phyloP scores from a whole-genome alignment of 1,140 invertebrate genomes.

The Drosophila sucinea region DNA sequence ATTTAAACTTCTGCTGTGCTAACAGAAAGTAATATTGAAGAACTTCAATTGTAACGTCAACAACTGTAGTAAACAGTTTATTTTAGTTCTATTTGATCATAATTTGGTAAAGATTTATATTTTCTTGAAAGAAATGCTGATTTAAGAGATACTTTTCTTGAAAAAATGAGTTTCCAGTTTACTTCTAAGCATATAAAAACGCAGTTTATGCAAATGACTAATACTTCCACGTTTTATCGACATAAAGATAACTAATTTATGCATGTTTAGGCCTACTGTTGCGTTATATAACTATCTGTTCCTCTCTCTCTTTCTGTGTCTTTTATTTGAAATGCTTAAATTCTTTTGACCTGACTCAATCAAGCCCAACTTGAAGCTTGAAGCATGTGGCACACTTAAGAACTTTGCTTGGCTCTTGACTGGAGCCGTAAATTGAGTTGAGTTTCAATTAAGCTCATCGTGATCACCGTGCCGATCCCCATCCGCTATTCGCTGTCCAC shows the following conservation, averaged over 20 bases:
- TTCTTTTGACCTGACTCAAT: conserved; percentile 82
- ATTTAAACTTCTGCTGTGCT: too few species aligned
- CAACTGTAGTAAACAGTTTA: too few species aligned
- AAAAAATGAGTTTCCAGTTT: neutral
- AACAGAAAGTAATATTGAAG: too few species aligned
- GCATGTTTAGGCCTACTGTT: conserved; percentile 69
- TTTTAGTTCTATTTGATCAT: too few species aligned
- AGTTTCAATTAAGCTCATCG: conserved; percentile 55
- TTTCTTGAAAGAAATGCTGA: neutral
- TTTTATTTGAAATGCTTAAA: conserved; percentile 60
- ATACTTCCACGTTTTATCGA: conserved; percentile 9
- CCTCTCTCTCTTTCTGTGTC: neutral
- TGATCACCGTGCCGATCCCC: conserved; percentile 3
- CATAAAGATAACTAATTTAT: conserved; percentile 46
- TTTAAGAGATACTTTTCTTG: conserved; percentile 22
- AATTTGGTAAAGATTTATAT: neutral
- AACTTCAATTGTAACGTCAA: too few species aligned
- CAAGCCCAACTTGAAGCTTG: conserved; percentile 76
- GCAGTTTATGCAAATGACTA: conserved; percentile 72
- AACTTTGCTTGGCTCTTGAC: conserved; percentile 20
- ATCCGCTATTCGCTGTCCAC: conserved; percentile 32
- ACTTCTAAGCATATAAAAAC: conserved; percentile 45
- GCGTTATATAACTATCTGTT: neutral
- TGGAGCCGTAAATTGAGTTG: conserved; percentile 59
- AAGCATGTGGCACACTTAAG: conserved; percentile 44